Evolutionary conservation across 2,113 vertebrate species (phyloP).

Genomic region (Boulengeromyrus knoepffleri): DNA sequence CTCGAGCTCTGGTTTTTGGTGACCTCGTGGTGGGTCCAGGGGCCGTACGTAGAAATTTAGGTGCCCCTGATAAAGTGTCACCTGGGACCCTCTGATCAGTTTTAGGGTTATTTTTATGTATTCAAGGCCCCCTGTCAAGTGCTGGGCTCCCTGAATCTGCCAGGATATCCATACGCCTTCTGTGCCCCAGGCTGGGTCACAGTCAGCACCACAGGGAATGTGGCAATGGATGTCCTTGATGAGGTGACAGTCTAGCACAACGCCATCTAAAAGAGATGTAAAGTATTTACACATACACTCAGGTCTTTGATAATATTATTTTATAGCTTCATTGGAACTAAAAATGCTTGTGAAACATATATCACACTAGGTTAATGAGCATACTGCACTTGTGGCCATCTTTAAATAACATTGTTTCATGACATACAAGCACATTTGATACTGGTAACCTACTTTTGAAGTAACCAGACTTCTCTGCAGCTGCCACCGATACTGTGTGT

Average conservation of each 20-base stretch:
- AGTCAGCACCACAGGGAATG: background rate
- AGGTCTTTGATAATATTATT: background rate
- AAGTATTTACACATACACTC: background rate
- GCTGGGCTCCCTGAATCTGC: background rate
- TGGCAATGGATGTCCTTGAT: background rate
- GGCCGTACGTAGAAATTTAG: background rate
- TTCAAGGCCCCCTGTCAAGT: background rate
- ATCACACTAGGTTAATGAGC: background rate
- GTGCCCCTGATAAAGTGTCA: background rate
- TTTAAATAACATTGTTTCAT: background rate
- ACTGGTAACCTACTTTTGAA: slow-evolving; percentile 30
- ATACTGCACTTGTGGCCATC: background rate
- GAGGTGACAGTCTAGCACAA: background rate
- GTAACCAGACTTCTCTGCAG: slow-evolving; percentile 29
- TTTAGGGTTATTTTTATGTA: background rate
- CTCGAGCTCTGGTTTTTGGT: background rate
- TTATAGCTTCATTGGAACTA: background rate
- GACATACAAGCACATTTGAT: slow-evolving; percentile 1
- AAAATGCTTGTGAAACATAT: background rate
- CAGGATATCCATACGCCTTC: background rate
- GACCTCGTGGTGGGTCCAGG: background rate
- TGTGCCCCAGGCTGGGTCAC: background rate
- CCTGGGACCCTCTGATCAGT: background rate
- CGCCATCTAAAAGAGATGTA: background rate
- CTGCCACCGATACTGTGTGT: slow-evolving; percentile 35